Percentiles rank a stretch among this genome's conserved stretches.
These are phyloP conservation scores for Siniperca obscura DNA, from an alignment of 2,797 vertebrate genomes.

Conservation along the genomic window DNA sequence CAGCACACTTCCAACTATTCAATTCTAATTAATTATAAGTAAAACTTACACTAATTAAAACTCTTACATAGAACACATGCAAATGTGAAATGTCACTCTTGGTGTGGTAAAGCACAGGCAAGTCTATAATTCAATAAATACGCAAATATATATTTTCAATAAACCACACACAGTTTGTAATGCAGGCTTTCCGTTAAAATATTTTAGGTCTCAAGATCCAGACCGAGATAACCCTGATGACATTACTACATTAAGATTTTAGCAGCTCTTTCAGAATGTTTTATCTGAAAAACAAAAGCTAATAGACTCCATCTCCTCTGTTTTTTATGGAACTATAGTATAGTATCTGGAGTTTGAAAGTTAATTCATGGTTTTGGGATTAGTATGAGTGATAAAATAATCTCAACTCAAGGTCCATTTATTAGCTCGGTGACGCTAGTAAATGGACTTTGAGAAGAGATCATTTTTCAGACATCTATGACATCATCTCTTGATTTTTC, in stretches of 20 bases:
- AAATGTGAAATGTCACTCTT: not conserved
- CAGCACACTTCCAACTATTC: not conserved
- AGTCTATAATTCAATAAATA: not conserved
- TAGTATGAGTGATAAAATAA: no score
- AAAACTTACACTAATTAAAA: not conserved
- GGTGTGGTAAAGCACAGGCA: not conserved
- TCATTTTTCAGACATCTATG: not conserved
- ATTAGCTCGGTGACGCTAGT: not conserved
- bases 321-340: no score
- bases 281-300: no score
- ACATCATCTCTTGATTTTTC: not conserved
- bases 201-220: no score
- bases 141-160: not conserved
- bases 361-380: no score
- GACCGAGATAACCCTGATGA: no score
- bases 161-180: no score
- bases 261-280: no score
- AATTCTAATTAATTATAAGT: not conserved
- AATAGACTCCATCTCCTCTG: no score
- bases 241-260: no score
- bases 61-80: not conserved
- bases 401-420: no score
- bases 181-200: no score
- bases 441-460: not conserved
- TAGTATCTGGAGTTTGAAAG: not conserved